A percentile compares a stretch with the other conserved stretches of the same genome.
These are phyloP conservation scores for Troides helena DNA, from an alignment of 2,888 invertebrate species.

Conservation along the genomic window DNA sequence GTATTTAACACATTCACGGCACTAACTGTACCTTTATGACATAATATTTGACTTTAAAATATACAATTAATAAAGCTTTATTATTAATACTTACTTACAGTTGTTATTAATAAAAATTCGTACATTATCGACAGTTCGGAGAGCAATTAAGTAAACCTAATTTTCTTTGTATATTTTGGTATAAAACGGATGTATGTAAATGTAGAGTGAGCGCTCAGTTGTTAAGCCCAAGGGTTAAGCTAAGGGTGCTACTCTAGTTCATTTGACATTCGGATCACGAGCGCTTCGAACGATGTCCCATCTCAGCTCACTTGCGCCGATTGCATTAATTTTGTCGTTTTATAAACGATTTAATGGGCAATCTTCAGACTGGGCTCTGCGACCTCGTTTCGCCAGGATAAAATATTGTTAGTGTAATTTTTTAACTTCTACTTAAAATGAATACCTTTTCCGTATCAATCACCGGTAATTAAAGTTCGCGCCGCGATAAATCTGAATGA, in stretches of 20 bases:
- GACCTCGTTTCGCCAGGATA: constrained; percentile 38
- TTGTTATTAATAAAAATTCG: neutral
- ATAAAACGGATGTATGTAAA: constrained; percentile 76
- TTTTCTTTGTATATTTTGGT: constrained; percentile 52
- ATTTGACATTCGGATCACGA: constrained; percentile 75
- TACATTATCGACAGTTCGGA: neutral
- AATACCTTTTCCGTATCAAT: neutral
- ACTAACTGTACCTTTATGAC: constrained; percentile 43
- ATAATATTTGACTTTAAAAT: neutral
- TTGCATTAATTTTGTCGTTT: constrained; percentile 79
- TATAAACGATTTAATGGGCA: constrained; percentile 77
- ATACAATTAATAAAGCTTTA: neutral
- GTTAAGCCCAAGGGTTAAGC: constrained; percentile 49
- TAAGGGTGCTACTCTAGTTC: constrained; percentile 54
- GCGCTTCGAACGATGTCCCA: constrained; percentile 74
- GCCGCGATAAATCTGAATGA: neutral
- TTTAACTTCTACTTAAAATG: constrained; percentile 25
- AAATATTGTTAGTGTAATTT: constrained; percentile 29
- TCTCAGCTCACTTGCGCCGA: constrained; percentile 72
- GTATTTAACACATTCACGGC: constrained; percentile 60
- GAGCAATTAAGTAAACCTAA: neutral
- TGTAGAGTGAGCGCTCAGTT: constrained; percentile 56
- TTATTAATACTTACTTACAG: neutral
- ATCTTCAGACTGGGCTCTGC: constrained; percentile 62
- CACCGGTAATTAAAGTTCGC: no score